phyloP scores from a whole-genome alignment of 2,113 vertebrate species.

The Zapornia atra region DNA sequence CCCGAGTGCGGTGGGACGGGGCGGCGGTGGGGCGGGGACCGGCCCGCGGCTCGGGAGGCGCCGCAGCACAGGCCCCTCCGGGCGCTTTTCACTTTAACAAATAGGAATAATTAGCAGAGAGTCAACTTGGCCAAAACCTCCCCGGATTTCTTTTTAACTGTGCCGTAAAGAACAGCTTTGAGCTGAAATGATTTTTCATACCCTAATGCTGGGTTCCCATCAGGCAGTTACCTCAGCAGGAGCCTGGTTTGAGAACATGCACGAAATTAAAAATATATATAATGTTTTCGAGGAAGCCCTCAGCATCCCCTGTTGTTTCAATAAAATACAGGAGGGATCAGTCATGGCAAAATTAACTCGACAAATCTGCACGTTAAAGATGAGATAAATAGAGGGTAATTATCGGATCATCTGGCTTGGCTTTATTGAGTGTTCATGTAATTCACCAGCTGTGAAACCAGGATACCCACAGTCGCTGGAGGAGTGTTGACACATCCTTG shows the following conservation, averaged over 20 bases:
- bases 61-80: neutral
- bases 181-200: neutral
- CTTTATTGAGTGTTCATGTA: neutral
- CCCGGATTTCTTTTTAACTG: neutral
- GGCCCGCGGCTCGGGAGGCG: neutral
- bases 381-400: neutral
- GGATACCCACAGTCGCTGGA: neutral
- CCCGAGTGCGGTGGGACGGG: neutral
- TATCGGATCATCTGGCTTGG: neutral
- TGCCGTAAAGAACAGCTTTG: neutral
- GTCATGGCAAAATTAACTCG: constrained; percentile 31
- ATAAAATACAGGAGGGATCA: neutral
- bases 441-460: neutral
- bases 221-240: neutral
- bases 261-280: constrained; percentile 61
- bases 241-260: neutral
- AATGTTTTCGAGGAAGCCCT: neutral
- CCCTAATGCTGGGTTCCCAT: neutral
- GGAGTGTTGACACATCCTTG: neutral
- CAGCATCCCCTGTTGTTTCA: neutral
- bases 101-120: neutral
- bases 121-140: neutral
- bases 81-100: neutral
- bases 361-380: constrained; percentile 21
- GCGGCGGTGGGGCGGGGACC: neutral